A percentile compares a stretch with the other conserved stretches of the same genome.
Evolutionary conservation across 2,113 vertebrate species (phyloP).

Genomic region (Aldabrachelys gigantea): DNA sequence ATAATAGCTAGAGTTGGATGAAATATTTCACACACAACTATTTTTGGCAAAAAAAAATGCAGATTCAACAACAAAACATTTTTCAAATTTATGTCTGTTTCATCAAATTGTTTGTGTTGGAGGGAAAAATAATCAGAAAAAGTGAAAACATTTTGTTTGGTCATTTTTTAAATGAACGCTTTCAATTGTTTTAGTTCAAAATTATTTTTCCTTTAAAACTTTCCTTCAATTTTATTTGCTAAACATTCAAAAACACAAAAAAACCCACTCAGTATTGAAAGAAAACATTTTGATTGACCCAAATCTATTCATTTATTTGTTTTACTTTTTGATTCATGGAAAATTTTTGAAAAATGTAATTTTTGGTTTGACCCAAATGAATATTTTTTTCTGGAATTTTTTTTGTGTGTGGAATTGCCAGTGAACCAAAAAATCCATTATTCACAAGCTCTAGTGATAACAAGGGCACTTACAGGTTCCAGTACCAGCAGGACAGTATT

Average conservation of each 20-base stretch:
- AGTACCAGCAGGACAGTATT: neutral
- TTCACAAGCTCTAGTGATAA: neutral
- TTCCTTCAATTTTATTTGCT: neutral
- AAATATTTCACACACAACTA: neutral
- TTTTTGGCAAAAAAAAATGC: neutral
- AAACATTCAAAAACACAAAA: neutral
- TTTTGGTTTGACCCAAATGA: neutral
- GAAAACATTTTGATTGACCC: neutral
- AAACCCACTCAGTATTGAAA: neutral
- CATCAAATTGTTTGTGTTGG: neutral
- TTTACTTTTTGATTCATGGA: neutral
- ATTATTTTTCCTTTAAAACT: neutral
- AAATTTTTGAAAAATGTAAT: neutral
- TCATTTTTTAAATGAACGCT: neutral
- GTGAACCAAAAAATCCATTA: neutral
- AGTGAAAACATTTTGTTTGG: neutral
- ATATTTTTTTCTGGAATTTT: neutral
- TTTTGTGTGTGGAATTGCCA: neutral
- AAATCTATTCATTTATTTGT: neutral
- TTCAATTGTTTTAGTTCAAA: neutral
- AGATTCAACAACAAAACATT: neutral
- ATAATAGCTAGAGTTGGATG: neutral
- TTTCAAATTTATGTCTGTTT: neutral
- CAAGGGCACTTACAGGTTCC: neutral
- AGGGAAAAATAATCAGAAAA: neutral